Percentiles rank a stretch among this genome's conserved stretches.
Evolutionary conservation across 2,888 invertebrate species (phyloP).

Genomic region (Stramonita haemastoma): DNA sequence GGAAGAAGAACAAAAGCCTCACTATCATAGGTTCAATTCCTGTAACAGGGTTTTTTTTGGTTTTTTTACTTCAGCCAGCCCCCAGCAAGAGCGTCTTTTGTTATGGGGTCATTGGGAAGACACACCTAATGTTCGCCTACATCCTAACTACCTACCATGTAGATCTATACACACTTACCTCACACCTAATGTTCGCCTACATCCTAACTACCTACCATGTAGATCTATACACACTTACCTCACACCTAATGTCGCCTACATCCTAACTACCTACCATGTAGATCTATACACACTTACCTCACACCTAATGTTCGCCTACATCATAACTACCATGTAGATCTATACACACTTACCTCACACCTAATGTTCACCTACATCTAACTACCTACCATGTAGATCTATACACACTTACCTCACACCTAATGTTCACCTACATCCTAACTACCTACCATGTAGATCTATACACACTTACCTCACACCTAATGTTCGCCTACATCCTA

Average conservation of each 20-base stretch:
- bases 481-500: no score
- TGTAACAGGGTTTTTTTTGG: no score
- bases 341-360: conserved; percentile 80
- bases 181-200: conserved; percentile 80
- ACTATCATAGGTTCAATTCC: no score
- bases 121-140: no score
- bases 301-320: conserved; percentile 80
- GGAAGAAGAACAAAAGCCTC: no score
- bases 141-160: no score
- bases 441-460: not conserved
- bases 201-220: no score
- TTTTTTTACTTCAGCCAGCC: no score
- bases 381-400: not conserved
- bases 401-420: conserved; percentile 82
- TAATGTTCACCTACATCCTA: no score
- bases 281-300: conserved; percentile 75
- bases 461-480: conserved; percentile 82
- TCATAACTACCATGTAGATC: not conserved
- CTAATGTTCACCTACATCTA: conserved; percentile 72
- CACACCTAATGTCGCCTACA: conserved; percentile 80
- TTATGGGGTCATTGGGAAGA: no score
- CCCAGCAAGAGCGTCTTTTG: no score
- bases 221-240: conserved; percentile 74
- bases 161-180: conserved; percentile 74
- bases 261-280: not conserved